Percentiles rank a stretch among this genome's conserved stretches.
Conservation (phyloP, 2,797 vertebrate genomes). For the Lophotriccus pileatus region DNA sequence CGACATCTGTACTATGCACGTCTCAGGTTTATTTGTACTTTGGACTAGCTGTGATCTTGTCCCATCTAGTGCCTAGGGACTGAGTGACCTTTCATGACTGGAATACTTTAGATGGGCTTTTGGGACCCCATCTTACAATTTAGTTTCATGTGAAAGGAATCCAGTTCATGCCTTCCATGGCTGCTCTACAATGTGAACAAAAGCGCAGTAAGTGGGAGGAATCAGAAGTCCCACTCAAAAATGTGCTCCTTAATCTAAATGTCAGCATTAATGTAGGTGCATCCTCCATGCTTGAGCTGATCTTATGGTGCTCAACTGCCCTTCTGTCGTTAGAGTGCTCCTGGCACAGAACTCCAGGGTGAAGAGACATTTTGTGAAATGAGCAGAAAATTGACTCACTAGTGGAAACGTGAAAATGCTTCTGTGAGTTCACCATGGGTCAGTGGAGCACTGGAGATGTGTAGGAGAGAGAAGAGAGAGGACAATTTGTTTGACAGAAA, state of each 20-base stretch:
- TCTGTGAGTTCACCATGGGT: background rate
- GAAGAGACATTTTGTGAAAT: background rate
- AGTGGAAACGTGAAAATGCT: background rate
- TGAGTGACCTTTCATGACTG: background rate
- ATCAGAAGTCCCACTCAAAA: background rate
- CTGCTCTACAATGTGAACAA: background rate
- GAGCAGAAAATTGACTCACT: background rate
- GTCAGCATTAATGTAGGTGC: background rate
- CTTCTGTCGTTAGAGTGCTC: background rate
- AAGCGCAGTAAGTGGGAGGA: background rate
- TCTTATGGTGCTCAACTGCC: background rate
- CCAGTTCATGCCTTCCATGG: background rate
- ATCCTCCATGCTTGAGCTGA: background rate
- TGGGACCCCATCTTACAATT: background rate
- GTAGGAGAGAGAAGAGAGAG: background rate
- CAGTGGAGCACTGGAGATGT: background rate
- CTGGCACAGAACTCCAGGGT: background rate
- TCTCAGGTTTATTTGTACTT: constrained; percentile 24
- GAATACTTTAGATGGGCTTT: background rate
- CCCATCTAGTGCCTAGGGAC: background rate
- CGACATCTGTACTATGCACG: accelerated
- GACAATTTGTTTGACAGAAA: background rate
- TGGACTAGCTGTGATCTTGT: background rate
- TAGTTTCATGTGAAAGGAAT: background rate
- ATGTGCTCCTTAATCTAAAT: background rate